Base-by-base conservation (phyloP, 2,888 invertebrate genomes). In the Eupithecia tripunctaria region DNA sequence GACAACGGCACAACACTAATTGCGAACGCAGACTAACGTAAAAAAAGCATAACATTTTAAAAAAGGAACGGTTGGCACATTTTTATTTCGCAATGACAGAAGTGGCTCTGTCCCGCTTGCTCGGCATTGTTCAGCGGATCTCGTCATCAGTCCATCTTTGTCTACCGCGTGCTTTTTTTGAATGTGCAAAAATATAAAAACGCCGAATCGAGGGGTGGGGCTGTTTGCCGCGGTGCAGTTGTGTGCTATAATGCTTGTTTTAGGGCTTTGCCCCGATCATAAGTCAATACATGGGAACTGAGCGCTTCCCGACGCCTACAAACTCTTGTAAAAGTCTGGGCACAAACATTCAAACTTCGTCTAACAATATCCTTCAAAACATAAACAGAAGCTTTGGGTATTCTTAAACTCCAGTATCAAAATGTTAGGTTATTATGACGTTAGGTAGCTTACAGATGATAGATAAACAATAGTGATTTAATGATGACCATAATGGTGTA, bases 121-220 rank as follows among this genome's bases (percentile, higher is more conserved):
- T 81, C 94, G 81, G 86, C 85, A 92, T 93, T 93, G 93, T 94
- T 91, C 84, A 81, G 82, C 82, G 83, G 86, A 85, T 85, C 89
- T 89, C 93, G 91, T 93, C 94, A 93, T 91, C 93, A 92, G 88
- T 93, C 93, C 93, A 92, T 94, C 94, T 94, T 94, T 94, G 92
- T 94, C 94, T 93, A 88, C 86, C 91, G 86, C 91, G 86, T 84
- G 78, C 88, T 93, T 93, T 94, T 94, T 94, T 93, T 91, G 85
- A 92, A 92, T 92, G 92, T 93, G 93, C 92, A 93, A 93, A 93
- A 94, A 94, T 93, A 93, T 94, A 94, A 93, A 94, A 94, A 93
- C 93, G 88, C 91, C 91, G 91, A 93, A 89, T 89, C 91, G 87
- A 78, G 88, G 89, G 79, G 88, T 89, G 90, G 89, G 88, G 89